Evolutionary conservation across 2,113 vertebrate genomes (phyloP).

Genomic region (Cairina moschata): DNA sequence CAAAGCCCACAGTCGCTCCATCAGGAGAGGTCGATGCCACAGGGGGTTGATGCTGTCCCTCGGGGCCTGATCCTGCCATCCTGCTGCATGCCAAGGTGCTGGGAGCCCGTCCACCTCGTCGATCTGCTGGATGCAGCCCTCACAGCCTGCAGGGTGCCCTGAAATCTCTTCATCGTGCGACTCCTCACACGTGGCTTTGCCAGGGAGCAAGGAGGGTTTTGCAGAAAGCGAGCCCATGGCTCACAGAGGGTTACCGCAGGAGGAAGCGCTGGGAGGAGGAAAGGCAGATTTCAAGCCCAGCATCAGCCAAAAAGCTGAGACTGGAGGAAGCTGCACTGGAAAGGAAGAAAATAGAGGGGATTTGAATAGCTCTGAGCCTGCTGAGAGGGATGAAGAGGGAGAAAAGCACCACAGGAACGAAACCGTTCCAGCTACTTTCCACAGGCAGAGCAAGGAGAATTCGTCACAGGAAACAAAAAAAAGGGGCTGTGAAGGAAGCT

Average conservation of each 20-base stretch:
- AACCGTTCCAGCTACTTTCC: conserved; percentile 25
- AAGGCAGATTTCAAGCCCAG: not conserved
- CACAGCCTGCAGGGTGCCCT: not conserved
- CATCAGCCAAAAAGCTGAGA: conserved; percentile 25
- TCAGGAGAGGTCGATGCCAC: not conserved
- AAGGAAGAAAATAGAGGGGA: not conserved
- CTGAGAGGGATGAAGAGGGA: not conserved
- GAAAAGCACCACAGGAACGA: not conserved
- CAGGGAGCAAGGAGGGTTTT: too few species aligned
- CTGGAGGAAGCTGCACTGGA: not conserved
- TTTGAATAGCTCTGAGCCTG: conserved; percentile 8
- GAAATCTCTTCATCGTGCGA: fast-evolving
- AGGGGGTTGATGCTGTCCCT: not conserved
- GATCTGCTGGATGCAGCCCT: too few species aligned
- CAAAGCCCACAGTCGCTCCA: fast-evolving
- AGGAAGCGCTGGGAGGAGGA: not conserved
- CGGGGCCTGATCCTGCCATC: not conserved
- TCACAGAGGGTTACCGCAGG: not conserved
- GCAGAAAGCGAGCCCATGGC: not conserved
- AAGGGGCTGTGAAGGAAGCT: not conserved
- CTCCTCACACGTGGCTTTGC: not conserved
- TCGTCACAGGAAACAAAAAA: not conserved
- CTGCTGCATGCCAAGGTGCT: not conserved
- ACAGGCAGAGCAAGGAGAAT: not conserved
- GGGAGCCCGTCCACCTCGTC: too few species aligned